Percentiles rank a stretch among this genome's conserved stretches.
Conservation (phyloP, 2,797 vertebrate species). For the Ammospiza maritima region DNA sequence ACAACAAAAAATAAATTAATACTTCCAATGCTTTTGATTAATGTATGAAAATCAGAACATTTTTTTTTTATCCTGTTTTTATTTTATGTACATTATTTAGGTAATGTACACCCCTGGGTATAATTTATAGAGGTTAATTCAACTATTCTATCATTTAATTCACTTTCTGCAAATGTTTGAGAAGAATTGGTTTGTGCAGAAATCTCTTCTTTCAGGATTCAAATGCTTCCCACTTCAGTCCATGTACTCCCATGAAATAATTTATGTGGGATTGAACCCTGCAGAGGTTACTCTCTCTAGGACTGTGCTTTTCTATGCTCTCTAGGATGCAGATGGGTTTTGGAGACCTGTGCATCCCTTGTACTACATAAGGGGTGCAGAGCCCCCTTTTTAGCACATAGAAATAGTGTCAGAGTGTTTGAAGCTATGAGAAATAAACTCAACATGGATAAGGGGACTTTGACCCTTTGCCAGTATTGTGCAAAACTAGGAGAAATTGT, state of each 20-base stretch:
- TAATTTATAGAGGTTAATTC: not conserved
- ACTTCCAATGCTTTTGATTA: not conserved
- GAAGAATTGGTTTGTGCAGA: not conserved
- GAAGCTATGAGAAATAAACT: not conserved
- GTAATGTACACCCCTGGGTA: not conserved
- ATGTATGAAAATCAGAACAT: not conserved
- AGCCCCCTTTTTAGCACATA: not conserved
- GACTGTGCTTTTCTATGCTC: not conserved
- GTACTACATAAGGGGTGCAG: no score
- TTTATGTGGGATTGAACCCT: not conserved
- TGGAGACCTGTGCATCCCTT: not conserved
- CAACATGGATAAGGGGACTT: not conserved
- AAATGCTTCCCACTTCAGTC: not conserved
- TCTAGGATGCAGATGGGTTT: not conserved
- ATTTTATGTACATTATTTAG: not conserved
- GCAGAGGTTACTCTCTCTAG: not conserved
- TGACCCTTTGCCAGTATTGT: not conserved
- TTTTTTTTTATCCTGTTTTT: not conserved
- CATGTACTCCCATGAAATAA: not conserved
- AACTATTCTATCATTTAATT: not conserved
- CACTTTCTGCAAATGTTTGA: not conserved
- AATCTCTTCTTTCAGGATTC: not conserved
- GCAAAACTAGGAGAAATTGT: not conserved
- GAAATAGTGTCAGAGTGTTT: not conserved
- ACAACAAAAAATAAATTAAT: not conserved